phyloP scores from a whole-genome alignment of 2,888 invertebrate species.

The Druceiella hillmani region DNA sequence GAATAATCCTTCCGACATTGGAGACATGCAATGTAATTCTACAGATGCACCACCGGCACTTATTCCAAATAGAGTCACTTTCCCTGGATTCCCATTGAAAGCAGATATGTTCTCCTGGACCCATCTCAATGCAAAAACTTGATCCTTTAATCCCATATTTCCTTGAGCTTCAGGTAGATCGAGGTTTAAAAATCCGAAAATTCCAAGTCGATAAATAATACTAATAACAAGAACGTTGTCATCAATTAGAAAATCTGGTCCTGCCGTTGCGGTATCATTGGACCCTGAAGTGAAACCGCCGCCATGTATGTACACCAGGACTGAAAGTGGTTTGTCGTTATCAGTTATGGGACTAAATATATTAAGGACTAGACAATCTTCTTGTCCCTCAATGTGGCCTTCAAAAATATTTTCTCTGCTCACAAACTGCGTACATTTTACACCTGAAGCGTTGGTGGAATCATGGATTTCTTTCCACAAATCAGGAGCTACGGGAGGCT shows the following conservation, averaged over 20 bases:
- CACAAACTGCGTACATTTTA: too few species aligned
- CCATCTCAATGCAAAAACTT: slow-evolving; percentile 50
- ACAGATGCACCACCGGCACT: slow-evolving; percentile 50
- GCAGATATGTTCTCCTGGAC: slow-evolving; percentile 41
- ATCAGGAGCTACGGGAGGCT: too few species aligned
- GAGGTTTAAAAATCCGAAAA: slow-evolving; percentile 40
- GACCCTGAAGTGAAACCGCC: slow-evolving; percentile 47
- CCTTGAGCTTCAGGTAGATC: slow-evolving; percentile 42
- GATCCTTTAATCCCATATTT: slow-evolving; percentile 49
- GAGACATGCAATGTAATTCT: slow-evolving; percentile 41
- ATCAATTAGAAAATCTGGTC: slow-evolving; percentile 42
- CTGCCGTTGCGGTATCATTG: slow-evolving; percentile 34
- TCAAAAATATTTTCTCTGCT: too few species aligned
- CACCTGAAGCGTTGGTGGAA: too few species aligned
- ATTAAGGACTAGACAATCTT: too few species aligned
- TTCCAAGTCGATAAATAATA: slow-evolving; percentile 43
- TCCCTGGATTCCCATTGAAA: slow-evolving; percentile 46
- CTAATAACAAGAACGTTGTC: slow-evolving; percentile 41
- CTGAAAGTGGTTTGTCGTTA: slow-evolving; percentile 27
- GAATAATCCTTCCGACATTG: slow-evolving; percentile 44
- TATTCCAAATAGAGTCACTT: slow-evolving; percentile 49
- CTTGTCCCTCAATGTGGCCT: too few species aligned
- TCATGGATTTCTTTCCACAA: too few species aligned
- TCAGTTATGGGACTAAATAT: slow-evolving; percentile 1
- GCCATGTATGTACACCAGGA: slow-evolving; percentile 46